Percentiles rank a stretch among this genome's conserved stretches.
These are phyloP conservation scores for Euzetes globulus DNA, from an alignment of 2,888 invertebrate species.

Conservation along the genomic window DNA sequence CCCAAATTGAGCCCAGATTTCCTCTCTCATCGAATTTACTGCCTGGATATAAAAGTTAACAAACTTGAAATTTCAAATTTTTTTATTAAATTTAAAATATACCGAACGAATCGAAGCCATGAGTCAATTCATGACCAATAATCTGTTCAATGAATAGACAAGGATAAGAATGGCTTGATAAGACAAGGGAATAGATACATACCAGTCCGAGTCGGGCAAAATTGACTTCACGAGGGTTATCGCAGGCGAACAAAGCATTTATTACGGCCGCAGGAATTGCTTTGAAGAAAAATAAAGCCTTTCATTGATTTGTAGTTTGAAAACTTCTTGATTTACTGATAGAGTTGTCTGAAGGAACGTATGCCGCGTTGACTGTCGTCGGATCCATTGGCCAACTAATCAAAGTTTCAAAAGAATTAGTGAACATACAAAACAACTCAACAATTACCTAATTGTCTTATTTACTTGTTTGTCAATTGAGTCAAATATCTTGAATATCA, in stretches of 20 bases:
- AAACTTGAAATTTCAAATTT: too few relatives aligned
- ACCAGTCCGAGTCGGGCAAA: neutral
- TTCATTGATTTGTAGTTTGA: too few relatives aligned
- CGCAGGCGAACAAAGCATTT: neutral
- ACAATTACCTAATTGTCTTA: neutral
- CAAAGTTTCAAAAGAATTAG: neutral
- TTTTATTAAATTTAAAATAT: neutral
- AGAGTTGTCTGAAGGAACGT: neutral
- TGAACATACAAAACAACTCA: too few relatives aligned
- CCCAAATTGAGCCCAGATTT: constrained; percentile 43
- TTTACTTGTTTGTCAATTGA: neutral
- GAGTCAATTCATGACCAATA: neutral
- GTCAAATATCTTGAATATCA: neutral
- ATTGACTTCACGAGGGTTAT: neutral
- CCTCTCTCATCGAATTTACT: constrained; percentile 45
- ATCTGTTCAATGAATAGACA: neutral
- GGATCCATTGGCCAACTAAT: neutral
- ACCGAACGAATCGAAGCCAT: neutral
- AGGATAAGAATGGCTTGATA: neutral
- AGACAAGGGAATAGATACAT: neutral
- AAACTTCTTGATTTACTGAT: neutral
- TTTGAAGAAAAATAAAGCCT: too few relatives aligned
- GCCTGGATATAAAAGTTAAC: constrained; percentile 54
- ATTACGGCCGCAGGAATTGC: neutral
- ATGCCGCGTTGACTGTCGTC: neutral